Percentiles rank a stretch among this genome's conserved stretches.
These are phyloP conservation scores for Cosmia pyralina DNA, from an alignment of 2,888 invertebrate species.

Conservation along the genomic window DNA sequence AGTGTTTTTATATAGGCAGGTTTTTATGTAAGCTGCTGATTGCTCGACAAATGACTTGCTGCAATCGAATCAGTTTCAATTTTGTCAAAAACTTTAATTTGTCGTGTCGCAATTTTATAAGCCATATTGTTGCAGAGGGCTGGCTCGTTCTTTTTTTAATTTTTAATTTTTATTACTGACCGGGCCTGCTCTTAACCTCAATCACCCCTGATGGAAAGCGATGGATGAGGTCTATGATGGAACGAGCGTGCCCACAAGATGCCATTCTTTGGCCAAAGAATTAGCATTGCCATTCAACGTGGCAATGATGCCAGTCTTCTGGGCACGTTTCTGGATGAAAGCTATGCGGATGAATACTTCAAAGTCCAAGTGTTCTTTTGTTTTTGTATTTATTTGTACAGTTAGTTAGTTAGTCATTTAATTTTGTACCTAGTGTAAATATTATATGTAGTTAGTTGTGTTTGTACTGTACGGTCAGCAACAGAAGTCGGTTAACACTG, in stretches of 20 bases:
- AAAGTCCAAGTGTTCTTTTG: not conserved
- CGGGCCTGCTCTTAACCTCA: too few species aligned
- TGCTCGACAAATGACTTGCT: not conserved
- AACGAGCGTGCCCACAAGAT: too few species aligned
- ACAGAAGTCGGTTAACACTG: too few species aligned
- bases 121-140: not conserved
- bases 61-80: not conserved
- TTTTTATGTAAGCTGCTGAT: not conserved
- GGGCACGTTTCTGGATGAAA: not conserved
- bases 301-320: not conserved
- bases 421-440: not conserved
- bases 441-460: too few species aligned
- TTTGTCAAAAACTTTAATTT: not conserved
- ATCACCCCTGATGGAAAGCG: too few species aligned
- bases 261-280: not conserved
- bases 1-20: not conserved
- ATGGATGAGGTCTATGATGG: too few species aligned
- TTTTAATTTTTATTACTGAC: too few species aligned
- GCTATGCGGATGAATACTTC: not conserved
- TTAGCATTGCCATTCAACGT: not conserved
- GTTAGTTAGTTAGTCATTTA: not conserved
- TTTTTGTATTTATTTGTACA: not conserved
- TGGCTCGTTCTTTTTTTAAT: too few species aligned
- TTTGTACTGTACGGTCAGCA: too few species aligned
- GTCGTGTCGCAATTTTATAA: not conserved